Evolutionary conservation across 2,797 vertebrate genomes (phyloP).

Genomic region (Caiman crocodilus): DNA sequence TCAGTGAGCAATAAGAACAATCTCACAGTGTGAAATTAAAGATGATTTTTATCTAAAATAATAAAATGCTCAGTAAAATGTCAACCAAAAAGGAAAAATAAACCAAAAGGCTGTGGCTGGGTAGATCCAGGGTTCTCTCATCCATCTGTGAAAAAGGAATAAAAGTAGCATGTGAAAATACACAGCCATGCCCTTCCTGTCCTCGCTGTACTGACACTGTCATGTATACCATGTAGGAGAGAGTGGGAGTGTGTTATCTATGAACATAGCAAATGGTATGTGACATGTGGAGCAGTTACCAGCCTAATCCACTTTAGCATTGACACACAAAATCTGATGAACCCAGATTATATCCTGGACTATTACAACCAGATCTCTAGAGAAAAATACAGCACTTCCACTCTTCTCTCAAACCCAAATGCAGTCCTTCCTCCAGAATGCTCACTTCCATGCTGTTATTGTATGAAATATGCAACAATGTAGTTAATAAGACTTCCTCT

Average conservation of each 20-base stretch:
- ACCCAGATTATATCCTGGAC: rapidly evolving
- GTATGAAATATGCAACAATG: not conserved
- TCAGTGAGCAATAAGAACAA: not conserved
- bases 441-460: not conserved
- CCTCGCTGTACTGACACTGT: not conserved
- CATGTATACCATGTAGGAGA: not conserved
- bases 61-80: not conserved
- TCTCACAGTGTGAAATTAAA: constrained; percentile 10
- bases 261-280: not conserved
- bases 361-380: rapidly evolving
- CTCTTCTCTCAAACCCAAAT: not conserved
- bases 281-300: not conserved
- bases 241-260: not conserved
- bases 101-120: not conserved
- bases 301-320: rapidly evolving
- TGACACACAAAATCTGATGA: rapidly evolving
- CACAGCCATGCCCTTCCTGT: not conserved
- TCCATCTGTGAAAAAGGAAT: rapidly evolving
- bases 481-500: not conserved
- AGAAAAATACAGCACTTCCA: not conserved
- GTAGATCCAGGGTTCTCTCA: not conserved
- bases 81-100: not conserved
- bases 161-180: not conserved
- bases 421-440: not conserved
- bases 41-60: not conserved